Base-by-base conservation (phyloP, 2,797 vertebrate species). In the Aplochiton taeniatus region DNA sequence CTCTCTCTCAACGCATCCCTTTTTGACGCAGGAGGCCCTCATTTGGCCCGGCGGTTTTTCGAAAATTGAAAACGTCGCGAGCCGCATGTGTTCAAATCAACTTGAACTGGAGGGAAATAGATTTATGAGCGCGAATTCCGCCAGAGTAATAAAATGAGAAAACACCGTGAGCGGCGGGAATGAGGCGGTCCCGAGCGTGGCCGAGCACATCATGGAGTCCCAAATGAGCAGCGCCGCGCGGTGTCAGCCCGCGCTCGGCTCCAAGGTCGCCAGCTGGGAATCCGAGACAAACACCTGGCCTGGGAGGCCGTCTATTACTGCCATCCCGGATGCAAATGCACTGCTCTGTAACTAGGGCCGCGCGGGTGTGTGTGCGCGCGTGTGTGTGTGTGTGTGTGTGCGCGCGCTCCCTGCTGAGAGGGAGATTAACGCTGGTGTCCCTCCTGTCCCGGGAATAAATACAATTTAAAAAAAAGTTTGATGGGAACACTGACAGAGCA, bases 111-210 rank as follows among this genome's bases (percentile, higher is more conserved):
- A 58, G 64, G n/a, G 44, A 66, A 66, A 73, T 67, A 75, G 58
- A 63, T 70, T 76, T 66, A 77, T 76, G 74, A 72, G 58, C 67
- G 68, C 17, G 56, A 48, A 70, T 51, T 61, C 66, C 58, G 18
- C 8, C n/a, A 4, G 54, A n/a, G 13, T 47, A 41, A 18, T 48
- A 41, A 55, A 20, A 14, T 12, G 14, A 55, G 2, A n/a, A 45
- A 31, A 56, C 49, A 44, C 4, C 31, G 48, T 41, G 4, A n/a
- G 44, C 41, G 8, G 7, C 11, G 10, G 4, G 19, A 68, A 18
- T 11, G 13, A 8, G 18, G 14, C 31, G 59, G 20, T 4, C n/a
- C 59, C 19, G 14, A 16, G 42, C 16, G 12, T 4, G n/a, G 48
- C 8, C 7, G 31, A 31, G 18, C 8, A 49, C 10, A 62, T 54